Base-by-base conservation (phyloP, 2,888 invertebrate genomes). In the Philonicus albiceps region DNA sequence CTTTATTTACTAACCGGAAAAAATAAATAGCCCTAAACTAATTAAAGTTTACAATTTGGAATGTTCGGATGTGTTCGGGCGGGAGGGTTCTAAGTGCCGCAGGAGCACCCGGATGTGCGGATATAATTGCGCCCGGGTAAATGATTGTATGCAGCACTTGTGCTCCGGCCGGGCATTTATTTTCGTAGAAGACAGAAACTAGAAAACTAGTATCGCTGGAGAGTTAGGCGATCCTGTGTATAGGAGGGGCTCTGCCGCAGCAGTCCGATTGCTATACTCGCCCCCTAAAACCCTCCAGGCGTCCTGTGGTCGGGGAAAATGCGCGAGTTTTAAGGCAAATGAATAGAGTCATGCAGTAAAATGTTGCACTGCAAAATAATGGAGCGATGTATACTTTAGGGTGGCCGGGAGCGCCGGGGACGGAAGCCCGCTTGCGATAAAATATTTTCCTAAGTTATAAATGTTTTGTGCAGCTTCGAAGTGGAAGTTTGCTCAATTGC, bases 1-100 rank as follows among this genome's bases (percentile, higher is more conserved):
- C 75, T 75, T 53, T 87, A 88, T 88, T 88, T 88, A 87, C 88
- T 86, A 86, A 88, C 87, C 87, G 88, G 87, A 87, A 88, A 88
- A 87, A 88, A 88, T 87, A 88, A 88, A 88, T 88, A 88, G 88
- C 86, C 87, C 87, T 86, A 88, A 88, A 88, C 88, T 88, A 88
- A 88, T 88, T 88, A 87, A 88, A 88, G 88, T 87, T 88, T 88
- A 87, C 87, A 87, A 87, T 87, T 88, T 86, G 86, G 87, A 87
- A 75, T 76, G 76, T 40, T 76, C 34, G 55, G 27, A 64, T 76
- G 76, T 76, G 76, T 76, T 76, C 76, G 76, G 49, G 76, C 55
- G 76, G 55, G 64, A 19, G 34, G 49, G 16, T 43, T 19, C 55
- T 55, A 64, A 81, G 81, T 81, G 64, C 81, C 64, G 19, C 30